Evolutionary conservation across 2,113 vertebrate species (phyloP).

Genomic region (Climacteris rufus): DNA sequence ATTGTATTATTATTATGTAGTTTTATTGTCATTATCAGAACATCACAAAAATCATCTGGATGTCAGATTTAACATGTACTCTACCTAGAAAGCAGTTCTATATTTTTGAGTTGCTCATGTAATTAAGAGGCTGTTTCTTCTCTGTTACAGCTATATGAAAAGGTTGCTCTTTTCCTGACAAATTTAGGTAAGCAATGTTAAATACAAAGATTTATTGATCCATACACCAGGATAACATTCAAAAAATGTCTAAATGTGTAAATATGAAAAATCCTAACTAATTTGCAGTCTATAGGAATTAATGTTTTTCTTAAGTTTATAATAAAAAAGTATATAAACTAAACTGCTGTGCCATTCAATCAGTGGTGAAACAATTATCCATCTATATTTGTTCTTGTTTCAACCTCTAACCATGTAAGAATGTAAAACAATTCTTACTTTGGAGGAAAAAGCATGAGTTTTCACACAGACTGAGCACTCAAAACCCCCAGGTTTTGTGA

Average conservation of each 20-base stretch:
- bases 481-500: neutral
- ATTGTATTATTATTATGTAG: neutral
- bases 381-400: neutral
- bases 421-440: neutral
- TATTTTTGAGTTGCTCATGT: neutral
- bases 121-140: conserved; percentile 27
- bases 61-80: neutral
- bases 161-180: conserved; percentile 90
- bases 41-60: neutral
- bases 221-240: neutral
- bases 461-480: neutral
- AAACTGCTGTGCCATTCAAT: neutral
- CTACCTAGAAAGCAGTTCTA: neutral
- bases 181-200: conserved; percentile 86
- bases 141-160: conserved; percentile 89
- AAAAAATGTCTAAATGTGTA: neutral
- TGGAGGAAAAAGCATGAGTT: neutral
- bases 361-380: neutral
- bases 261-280: neutral
- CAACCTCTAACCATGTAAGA: neutral
- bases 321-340: neutral
- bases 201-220: neutral
- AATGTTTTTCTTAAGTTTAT: neutral
- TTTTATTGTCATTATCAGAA: neutral
- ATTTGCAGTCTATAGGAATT: neutral